Percentiles rank a stretch among this genome's conserved stretches.
Evolutionary conservation across 2,797 vertebrate species (phyloP).

Genomic region (Tapirus indicus): DNA sequence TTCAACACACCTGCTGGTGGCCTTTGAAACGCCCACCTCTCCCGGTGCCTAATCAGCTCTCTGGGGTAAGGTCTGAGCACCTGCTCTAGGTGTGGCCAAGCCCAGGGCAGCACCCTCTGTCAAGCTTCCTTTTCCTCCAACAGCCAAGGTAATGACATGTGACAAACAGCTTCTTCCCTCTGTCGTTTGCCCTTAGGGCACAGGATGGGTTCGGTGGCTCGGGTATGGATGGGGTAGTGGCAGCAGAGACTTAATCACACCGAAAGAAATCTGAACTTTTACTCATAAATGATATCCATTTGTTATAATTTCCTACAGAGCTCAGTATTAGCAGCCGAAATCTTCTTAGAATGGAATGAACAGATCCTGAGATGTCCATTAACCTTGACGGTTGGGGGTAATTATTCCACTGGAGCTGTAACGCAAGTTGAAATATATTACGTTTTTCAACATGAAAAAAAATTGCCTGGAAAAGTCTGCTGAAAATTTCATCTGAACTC

Average conservation of each 20-base stretch:
- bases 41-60: rapidly evolving
- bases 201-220: neutral
- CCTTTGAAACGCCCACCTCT: neutral
- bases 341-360: constrained; percentile 38
- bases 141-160: neutral
- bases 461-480: neutral
- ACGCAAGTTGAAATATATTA: neutral
- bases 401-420: neutral
- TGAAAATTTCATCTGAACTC: neutral
- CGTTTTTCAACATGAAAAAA: neutral
- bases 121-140: neutral
- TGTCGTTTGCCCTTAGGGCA: neutral
- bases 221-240: neutral
- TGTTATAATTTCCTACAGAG: neutral
- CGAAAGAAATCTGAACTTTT: neutral
- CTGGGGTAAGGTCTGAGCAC: neutral
- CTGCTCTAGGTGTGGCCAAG: rapidly evolving
- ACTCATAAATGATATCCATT: neutral
- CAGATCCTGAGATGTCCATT: neutral
- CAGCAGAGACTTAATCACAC: neutral
- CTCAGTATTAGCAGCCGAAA: neutral
- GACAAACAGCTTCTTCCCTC: neutral
- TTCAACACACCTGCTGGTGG: neutral
- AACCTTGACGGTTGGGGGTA: neutral
- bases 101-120: neutral